Conservation (phyloP, 64 coral and sea anemone genomes). For the Pocillopora damicornis region DNA sequence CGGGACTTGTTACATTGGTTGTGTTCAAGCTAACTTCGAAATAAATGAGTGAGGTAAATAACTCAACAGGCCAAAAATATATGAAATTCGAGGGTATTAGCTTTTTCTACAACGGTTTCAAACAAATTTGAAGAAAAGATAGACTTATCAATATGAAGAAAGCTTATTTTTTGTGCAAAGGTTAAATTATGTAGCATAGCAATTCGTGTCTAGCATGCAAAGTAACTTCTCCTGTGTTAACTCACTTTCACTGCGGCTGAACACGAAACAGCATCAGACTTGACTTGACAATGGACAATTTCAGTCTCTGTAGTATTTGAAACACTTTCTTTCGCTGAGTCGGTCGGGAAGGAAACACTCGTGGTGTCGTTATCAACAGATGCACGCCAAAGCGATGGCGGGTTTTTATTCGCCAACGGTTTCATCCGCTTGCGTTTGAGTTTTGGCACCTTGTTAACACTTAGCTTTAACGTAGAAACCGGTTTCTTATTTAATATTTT, state of each 20-base stretch:
- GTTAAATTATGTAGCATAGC: no score
- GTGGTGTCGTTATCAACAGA: neutral
- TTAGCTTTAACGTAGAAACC: neutral
- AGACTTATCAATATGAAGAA: no score
- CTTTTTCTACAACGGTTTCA: no score
- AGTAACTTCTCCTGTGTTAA: neutral
- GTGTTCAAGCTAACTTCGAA: no score
- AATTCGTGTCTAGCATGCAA: no score
- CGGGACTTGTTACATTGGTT: no score
- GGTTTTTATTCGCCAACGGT: neutral
- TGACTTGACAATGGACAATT: no score
- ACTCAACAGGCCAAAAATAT: no score
- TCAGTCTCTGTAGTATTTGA: neutral
- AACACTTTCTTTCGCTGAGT: neutral
- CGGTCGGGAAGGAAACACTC: neutral
- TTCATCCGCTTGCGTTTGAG: neutral
- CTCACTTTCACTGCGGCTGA: neutral
- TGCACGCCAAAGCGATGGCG: neutral
- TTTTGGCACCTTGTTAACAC: slow-evolving; percentile 1
- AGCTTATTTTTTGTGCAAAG: no score
- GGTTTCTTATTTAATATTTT: neutral
- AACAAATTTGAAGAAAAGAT: no score
- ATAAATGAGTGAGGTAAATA: no score
- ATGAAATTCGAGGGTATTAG: no score
- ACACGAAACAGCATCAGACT: neutral